Percentiles rank a stretch among this genome's conserved stretches.
These are phyloP conservation scores for Portunus trituberculatus DNA, from an alignment of 1,140 invertebrate genomes.

Conservation along the genomic window DNA sequence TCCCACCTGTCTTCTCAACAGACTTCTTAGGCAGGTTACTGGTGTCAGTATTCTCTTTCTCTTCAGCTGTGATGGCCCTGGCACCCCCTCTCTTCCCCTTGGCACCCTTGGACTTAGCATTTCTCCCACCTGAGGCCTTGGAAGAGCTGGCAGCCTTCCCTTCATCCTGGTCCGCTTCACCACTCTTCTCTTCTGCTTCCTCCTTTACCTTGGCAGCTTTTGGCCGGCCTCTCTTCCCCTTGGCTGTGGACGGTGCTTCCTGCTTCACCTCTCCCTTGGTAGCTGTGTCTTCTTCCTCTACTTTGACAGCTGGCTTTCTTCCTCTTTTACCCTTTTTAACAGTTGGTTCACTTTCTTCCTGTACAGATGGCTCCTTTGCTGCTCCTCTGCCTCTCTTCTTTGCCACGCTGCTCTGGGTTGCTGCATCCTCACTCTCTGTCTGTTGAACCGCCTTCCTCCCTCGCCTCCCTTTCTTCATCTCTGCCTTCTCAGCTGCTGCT, in stretches of 20 bases:
- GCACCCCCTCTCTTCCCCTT: background rate
- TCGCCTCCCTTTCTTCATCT: background rate
- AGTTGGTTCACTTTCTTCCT: background rate
- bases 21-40: conserved; percentile 34
- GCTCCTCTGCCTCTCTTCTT: no score
- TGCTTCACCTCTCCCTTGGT: background rate
- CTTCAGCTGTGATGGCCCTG: background rate
- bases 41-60: conserved; percentile 54
- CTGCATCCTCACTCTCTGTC: no score
- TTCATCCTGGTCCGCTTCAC: background rate
- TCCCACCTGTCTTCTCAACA: conserved; percentile 31
- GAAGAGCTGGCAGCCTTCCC: background rate
- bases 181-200: background rate
- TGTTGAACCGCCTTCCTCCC: background rate
- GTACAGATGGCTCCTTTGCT: no score
- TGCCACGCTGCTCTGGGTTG: no score
- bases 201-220: background rate
- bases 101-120: background rate
- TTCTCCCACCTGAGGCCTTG: conserved; percentile 47
- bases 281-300: background rate
- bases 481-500: background rate
- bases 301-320: background rate
- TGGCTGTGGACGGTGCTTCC: background rate
- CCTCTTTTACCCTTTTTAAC: background rate
- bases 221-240: background rate